Percentiles rank a stretch among this genome's conserved stretches.
phyloP scores from a whole-genome alignment of 2,113 vertebrate genomes.

The Sebastes fasciatus region DNA sequence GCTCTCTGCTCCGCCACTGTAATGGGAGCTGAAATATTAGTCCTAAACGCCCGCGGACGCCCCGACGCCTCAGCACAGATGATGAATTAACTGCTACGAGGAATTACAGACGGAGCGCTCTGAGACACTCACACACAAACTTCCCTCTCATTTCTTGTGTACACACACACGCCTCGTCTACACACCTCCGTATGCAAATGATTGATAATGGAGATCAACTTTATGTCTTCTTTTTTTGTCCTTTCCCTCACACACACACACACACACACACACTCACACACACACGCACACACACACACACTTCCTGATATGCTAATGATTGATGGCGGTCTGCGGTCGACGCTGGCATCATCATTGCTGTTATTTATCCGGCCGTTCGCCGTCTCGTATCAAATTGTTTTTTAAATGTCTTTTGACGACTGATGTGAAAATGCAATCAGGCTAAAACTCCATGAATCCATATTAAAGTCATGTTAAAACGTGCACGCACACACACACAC shows the following conservation, averaged over 20 bases:
- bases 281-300: constrained; percentile 36
- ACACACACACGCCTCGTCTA: neutral
- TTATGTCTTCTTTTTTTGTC: constrained; percentile 34
- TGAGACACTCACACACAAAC: constrained; percentile 35
- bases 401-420: constrained; percentile 81
- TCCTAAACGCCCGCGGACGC: constrained; percentile 74
- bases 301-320: constrained; percentile 75
- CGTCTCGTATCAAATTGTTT: constrained; percentile 78
- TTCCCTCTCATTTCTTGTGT: neutral
- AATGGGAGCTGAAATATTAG: constrained; percentile 86
- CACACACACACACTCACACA: constrained; percentile 31
- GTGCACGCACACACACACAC: constrained; percentile 16
- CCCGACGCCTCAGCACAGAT: constrained; percentile 72
- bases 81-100: constrained; percentile 87
- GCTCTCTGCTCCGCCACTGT: constrained; percentile 65
- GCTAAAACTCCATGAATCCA: constrained; percentile 57
- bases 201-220: constrained; percentile 71
- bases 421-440: constrained; percentile 80
- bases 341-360: constrained; percentile 78
- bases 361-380: constrained; percentile 82
- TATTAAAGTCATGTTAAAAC: constrained; percentile 9
- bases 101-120: constrained; percentile 81
- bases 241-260: constrained; percentile 15
- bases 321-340: constrained; percentile 71
- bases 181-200: constrained; percentile 68